Percentiles rank a stretch among this genome's conserved stretches.
phyloP scores from a whole-genome alignment of 92 coral and sea anemone genomes.

The Blastomussa wellsi region DNA sequence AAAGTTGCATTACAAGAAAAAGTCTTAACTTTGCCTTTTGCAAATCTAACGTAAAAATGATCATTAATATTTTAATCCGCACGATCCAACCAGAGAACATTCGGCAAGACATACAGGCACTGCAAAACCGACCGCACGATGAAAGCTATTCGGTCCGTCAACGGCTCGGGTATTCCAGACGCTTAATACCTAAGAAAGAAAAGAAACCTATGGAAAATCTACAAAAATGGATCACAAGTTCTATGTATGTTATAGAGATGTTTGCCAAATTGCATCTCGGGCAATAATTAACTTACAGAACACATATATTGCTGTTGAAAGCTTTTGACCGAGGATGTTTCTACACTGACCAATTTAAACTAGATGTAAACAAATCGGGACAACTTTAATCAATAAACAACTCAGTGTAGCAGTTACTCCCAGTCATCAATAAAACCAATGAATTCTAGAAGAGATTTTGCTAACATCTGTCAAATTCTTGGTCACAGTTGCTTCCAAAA shows the following conservation, averaged over 20 bases:
- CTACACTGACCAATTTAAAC: background rate
- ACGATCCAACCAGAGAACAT: slow-evolving; percentile 24
- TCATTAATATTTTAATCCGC: slow-evolving; percentile 5
- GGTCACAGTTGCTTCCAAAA: background rate
- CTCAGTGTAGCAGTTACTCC: background rate
- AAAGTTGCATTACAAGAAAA: slow-evolving; percentile 7
- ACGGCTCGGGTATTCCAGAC: slow-evolving; percentile 56
- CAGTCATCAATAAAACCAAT: background rate
- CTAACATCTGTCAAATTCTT: background rate
- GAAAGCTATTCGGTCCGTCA: slow-evolving; percentile 37
- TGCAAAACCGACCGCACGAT: slow-evolving; percentile 52
- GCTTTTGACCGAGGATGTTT: background rate
- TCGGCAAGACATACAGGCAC: slow-evolving; percentile 30
- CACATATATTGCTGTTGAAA: background rate
- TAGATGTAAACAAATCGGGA: background rate
- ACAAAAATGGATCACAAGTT: slow-evolving; percentile 24
- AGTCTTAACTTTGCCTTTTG: background rate
- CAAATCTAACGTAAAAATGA: slow-evolving; percentile 18
- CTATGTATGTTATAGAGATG: background rate
- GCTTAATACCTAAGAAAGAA: slow-evolving; percentile 77
- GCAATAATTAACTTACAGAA: background rate
- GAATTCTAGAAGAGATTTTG: background rate
- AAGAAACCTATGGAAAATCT: slow-evolving; percentile 46
- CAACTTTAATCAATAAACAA: background rate
- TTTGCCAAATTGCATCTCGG: background rate